Evolutionary conservation across 2,888 invertebrate species (phyloP), one percentile per base, ranked within the genome.

Genomic region (Glyphotaelius pellucidus): DNA sequence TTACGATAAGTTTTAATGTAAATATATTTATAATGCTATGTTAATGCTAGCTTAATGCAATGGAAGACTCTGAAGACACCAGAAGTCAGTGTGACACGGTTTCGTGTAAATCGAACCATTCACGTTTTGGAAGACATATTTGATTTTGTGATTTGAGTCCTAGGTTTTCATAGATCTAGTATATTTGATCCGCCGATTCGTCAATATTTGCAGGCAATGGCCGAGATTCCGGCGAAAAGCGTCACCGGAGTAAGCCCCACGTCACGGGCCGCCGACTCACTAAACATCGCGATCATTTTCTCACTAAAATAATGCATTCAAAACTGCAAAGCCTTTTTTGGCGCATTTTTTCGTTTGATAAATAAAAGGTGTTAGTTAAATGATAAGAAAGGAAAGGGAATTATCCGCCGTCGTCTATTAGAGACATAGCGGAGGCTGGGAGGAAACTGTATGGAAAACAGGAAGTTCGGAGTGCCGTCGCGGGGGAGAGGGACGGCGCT

Each of bases 381-480:
- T 87, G 81, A 35, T 81, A 89, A 81, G 14, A 89, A 88, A 83
- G 47, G 80, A 91, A 88, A 80, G 11, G 67, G 32, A 92, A 93
- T 93, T 91, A 87, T 47, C 90, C 90, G 83, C 93, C 93, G 81
- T 92, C 93, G 85, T 92, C 93, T 42, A 92, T 92, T 83, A 90
- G 90, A 35, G 85, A 90, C 93, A 93, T 93, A 89, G 91, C 92
- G 93, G 92, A 91, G 93, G 91, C 91, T 89, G 93, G 47, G 92
- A 91, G 93, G 93, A 93, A 93, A 93, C 93, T 93, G 93, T 85
- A 84, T 81, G 92, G 91, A 93, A 92, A 93, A 93, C 93, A 93
- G 93, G 93, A 93, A 90, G 90, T 90, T 86, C 92, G 91, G 85
- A 84, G 91, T 89, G 90, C 85, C 32, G 90, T 32, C 85, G 92